Percentiles rank a stretch among this genome's conserved stretches.
phyloP scores from a whole-genome alignment of 2,113 vertebrate species.

The Zootoca vivipara region DNA sequence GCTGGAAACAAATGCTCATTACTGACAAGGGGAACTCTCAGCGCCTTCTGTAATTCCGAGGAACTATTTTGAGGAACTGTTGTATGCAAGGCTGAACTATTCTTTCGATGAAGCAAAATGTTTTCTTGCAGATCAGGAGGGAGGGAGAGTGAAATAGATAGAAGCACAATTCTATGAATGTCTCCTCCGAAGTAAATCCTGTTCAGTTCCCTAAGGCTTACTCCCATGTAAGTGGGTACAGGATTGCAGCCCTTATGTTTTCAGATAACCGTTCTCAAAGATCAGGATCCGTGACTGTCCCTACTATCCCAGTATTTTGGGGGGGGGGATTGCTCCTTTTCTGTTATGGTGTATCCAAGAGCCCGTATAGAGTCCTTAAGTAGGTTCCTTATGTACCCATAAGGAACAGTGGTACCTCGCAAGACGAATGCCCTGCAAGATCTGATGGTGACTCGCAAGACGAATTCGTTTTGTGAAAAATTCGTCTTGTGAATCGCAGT shows the following conservation, averaged over 20 bases:
- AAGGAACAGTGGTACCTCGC: no score
- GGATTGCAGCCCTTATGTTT: slow-evolving; percentile 24
- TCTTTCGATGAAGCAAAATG: slow-evolving; percentile 65
- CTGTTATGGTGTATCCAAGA: no score
- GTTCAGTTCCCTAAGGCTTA: no score
- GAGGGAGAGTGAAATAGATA: background rate
- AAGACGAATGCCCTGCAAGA: no score
- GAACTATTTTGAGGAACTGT: slow-evolving; percentile 59
- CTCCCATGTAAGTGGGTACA: no score
- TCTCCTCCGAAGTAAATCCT: no score
- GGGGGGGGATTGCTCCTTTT: no score
- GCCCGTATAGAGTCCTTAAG: no score
- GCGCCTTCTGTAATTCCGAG: slow-evolving; percentile 46
- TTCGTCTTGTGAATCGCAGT: no score
- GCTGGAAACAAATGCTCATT: slow-evolving; percentile 22
- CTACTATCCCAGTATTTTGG: background rate
- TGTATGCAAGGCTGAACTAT: slow-evolving; percentile 56
- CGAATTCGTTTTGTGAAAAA: no score
- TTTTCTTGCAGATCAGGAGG: slow-evolving; percentile 64
- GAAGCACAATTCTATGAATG: background rate
- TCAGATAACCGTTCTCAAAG: slow-evolving; percentile 66
- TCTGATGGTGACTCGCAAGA: no score
- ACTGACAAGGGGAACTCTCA: slow-evolving; percentile 34
- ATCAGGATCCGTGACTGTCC: slow-evolving; percentile 42
- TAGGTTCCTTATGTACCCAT: no score